Percentiles rank a stretch among this genome's conserved stretches.
Evolutionary conservation across 2,113 vertebrate genomes (phyloP).

Genomic region (Corythornis vintsioides): DNA sequence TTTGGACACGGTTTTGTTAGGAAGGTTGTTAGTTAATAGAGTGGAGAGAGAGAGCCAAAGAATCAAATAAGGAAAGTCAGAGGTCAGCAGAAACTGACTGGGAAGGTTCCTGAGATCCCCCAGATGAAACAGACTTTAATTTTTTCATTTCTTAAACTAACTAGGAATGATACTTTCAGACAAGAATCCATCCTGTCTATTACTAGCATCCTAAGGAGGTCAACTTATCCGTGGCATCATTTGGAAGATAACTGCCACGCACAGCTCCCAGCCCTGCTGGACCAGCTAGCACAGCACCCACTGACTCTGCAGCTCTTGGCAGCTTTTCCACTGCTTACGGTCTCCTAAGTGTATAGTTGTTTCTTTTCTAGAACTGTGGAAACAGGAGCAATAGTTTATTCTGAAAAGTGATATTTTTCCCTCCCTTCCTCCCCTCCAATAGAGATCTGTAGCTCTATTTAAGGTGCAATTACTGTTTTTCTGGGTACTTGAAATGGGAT

Average conservation of each 20-base stretch:
- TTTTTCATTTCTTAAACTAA: not conserved
- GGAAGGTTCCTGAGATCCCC: not conserved
- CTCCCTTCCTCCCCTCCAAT: rapidly evolving
- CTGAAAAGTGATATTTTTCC: not conserved
- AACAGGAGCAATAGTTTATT: not conserved
- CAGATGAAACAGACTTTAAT: not conserved
- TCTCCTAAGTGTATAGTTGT: too few relatives aligned
- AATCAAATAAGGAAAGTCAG: not conserved
- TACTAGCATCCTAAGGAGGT: not conserved
- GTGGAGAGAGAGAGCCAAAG: not conserved
- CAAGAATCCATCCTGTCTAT: not conserved
- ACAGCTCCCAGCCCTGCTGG: not conserved
- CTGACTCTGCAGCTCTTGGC: rapidly evolving
- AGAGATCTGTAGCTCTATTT: not conserved
- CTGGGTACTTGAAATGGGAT: rapidly evolving
- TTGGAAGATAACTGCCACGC: too few relatives aligned
- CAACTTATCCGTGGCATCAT: not conserved
- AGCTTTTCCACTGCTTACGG: not conserved
- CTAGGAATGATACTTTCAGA: not conserved
- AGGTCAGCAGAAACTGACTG: not conserved
- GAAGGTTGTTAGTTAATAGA: not conserved
- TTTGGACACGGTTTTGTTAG: not conserved
- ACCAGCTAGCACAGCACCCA: not conserved
- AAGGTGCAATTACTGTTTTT: not conserved
- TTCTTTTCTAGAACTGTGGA: not conserved